Evolutionary conservation across 2,113 vertebrate species (phyloP).

Genomic region (Plectropomus leopardus): DNA sequence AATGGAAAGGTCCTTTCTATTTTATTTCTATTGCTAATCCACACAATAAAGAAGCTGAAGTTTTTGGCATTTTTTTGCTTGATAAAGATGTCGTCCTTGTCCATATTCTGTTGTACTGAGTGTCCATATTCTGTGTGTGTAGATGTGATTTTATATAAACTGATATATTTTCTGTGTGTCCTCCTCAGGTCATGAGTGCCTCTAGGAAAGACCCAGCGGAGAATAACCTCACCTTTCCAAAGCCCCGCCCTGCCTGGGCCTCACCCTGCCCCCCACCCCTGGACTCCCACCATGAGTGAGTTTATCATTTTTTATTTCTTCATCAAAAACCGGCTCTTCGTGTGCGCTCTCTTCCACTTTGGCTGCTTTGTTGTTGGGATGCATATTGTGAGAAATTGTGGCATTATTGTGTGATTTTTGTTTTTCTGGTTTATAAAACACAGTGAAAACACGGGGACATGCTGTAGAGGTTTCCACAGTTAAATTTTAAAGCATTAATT

Average conservation of each 20-base stretch:
- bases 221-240: conserved; percentile 81
- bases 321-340: background rate
- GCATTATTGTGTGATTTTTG: background rate
- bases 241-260: conserved; percentile 68
- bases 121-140: background rate
- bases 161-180: background rate
- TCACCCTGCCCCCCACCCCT: conserved; percentile 55
- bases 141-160: background rate
- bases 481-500: background rate
- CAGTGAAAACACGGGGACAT: background rate
- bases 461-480: too few species aligned
- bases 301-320: background rate
- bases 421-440: background rate
- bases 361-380: background rate
- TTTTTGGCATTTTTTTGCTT: background rate
- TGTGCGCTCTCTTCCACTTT: background rate
- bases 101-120: background rate
- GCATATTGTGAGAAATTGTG: background rate
- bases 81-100: too few species aligned
- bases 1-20: too few species aligned
- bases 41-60: background rate
- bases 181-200: conserved; percentile 85
- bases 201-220: conserved; percentile 80
- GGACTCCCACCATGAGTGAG: conserved; percentile 85
- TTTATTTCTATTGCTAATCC: background rate